Conservation (phyloP, 2,888 invertebrate species). For the Taphrorychus bicolor region DNA sequence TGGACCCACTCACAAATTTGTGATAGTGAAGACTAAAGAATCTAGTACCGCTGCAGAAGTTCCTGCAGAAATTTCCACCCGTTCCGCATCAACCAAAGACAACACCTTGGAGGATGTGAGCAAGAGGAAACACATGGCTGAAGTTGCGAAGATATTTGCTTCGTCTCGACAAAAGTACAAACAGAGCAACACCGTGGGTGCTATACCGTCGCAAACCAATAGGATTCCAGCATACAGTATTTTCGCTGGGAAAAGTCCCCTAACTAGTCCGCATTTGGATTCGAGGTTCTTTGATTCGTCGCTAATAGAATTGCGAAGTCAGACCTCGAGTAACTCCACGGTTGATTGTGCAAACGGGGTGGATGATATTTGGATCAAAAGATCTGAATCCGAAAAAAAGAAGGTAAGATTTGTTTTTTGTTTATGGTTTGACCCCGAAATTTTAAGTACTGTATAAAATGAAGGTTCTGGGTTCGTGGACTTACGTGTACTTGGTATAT, state of each 20-base stretch:
- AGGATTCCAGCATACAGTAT: constrained; percentile 69
- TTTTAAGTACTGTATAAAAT: too few species aligned
- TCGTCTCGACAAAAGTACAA: constrained; percentile 60
- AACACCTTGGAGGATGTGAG: constrained; percentile 49
- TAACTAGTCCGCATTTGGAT: constrained; percentile 70
- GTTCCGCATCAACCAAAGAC: neutral
- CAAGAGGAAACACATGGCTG: constrained; percentile 57
- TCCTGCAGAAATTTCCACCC: neutral
- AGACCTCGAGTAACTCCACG: constrained; percentile 68
- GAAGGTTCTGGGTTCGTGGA: too few species aligned
- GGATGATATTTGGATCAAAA: constrained; percentile 77
- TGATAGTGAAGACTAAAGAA: constrained; percentile 61
- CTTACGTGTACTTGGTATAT: too few species aligned
- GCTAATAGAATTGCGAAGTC: constrained; percentile 80
- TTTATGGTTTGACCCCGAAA: too few species aligned
- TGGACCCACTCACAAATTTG: constrained; percentile 64
- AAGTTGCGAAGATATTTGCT: constrained; percentile 61
- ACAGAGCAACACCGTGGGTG: constrained; percentile 72
- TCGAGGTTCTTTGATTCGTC: constrained; percentile 84
- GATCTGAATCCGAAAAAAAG: constrained; percentile 63
- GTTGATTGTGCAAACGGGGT: constrained; percentile 62
- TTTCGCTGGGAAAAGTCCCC: constrained; percentile 63
- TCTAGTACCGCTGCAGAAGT: neutral
- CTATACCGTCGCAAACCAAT: constrained; percentile 66
- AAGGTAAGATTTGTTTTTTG: constrained; percentile 62